Conservation (phyloP, 2,797 vertebrate genomes). For the Poecilia gillii region DNA sequence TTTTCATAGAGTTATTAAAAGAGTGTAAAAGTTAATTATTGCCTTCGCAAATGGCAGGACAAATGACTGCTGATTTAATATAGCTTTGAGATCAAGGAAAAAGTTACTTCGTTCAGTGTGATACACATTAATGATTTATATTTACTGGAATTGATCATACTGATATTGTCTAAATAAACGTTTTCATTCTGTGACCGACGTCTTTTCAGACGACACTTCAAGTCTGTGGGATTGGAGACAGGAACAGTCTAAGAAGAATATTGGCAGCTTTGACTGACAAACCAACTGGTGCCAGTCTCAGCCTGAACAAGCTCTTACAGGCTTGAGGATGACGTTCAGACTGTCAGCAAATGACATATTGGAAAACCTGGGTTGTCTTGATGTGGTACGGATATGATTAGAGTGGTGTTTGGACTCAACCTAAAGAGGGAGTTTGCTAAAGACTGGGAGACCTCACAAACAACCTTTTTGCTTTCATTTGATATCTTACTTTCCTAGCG, state of each 20-base stretch:
- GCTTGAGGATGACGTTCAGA: slow-evolving; percentile 67
- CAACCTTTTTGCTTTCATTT: slow-evolving; percentile 57
- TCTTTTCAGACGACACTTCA: slow-evolving; percentile 12
- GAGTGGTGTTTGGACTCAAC: slow-evolving; percentile 60
- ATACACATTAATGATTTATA: neutral
- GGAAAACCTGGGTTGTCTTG: slow-evolving; percentile 50
- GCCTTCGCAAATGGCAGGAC: neutral
- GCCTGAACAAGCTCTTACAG: slow-evolving; percentile 58
- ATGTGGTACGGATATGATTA: slow-evolving; percentile 75
- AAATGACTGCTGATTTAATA: neutral
- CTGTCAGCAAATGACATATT: slow-evolving; percentile 70
- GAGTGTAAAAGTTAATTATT: neutral
- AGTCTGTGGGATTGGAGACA: slow-evolving; percentile 29
- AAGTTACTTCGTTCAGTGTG: neutral
- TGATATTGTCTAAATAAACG: neutral
- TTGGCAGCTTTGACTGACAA: slow-evolving; percentile 44
- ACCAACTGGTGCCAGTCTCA: slow-evolving; percentile 52
- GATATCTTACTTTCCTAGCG: slow-evolving; percentile 62
- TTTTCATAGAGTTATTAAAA: neutral
- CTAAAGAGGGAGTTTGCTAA: slow-evolving; percentile 68
- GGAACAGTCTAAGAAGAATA: slow-evolving; percentile 20
- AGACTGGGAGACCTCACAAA: slow-evolving; percentile 65
- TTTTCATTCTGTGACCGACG: neutral
- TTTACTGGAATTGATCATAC: neutral
- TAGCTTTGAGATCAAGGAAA: neutral